Percentiles rank a stretch among this genome's conserved stretches.
These are phyloP conservation scores for Chloebia gouldiae DNA, from an alignment of 2,113 vertebrate species.

Conservation along the genomic window DNA sequence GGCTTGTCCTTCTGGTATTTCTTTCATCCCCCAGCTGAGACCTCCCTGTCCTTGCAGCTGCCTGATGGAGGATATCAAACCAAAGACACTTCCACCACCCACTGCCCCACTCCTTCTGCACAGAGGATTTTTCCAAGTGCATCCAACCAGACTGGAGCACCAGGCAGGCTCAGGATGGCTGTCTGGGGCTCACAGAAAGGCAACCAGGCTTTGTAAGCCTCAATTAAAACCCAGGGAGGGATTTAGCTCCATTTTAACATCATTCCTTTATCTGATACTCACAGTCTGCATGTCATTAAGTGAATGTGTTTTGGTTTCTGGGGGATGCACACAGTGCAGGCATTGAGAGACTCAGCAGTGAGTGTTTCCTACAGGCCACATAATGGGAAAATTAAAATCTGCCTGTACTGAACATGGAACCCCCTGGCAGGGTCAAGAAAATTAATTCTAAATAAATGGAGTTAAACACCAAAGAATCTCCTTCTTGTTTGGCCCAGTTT, in stretches of 20 bases:
- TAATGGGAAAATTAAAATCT: background rate
- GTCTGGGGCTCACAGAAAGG: background rate
- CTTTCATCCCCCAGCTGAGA: background rate
- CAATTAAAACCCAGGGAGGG: background rate
- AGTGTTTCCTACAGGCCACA: background rate
- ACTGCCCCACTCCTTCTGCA: background rate
- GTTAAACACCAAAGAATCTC: background rate
- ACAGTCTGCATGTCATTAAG: background rate
- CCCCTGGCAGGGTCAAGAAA: background rate
- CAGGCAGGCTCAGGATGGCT: fast-evolving
- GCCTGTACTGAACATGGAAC: background rate
- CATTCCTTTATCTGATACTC: background rate
- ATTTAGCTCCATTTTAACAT: background rate
- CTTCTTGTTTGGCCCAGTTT: background rate
- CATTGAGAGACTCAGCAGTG: background rate
- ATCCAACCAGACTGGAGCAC: background rate
- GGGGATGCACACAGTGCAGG: background rate
- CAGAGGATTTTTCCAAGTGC: background rate
- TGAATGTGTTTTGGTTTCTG: background rate
- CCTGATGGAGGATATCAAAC: background rate
- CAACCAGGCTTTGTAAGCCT: background rate
- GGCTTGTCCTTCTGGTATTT: background rate
- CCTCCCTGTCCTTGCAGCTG: background rate
- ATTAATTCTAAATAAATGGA: background rate
- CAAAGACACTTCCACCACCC: background rate